phyloP scores from a whole-genome alignment of 2,797 vertebrate species.

The Melanotaenia parkinsoni region DNA sequence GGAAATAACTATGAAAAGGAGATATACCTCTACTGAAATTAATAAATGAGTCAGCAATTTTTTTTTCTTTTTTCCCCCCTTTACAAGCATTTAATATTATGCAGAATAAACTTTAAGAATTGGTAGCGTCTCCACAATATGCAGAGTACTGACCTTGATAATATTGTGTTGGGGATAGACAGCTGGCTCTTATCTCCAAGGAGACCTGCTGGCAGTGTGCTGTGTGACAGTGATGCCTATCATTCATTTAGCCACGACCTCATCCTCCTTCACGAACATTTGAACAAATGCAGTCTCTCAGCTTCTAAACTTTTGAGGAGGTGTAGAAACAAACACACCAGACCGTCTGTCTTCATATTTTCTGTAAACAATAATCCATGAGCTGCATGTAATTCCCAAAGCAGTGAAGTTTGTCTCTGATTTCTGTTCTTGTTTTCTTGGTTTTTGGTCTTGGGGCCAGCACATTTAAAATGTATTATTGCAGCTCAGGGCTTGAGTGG shows the following conservation, averaged over 20 bases:
- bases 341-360: conserved; percentile 5
- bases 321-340: conserved; percentile 6
- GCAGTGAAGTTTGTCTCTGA: background rate
- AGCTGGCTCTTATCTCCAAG: conserved; percentile 71
- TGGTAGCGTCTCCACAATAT: conserved; percentile 27
- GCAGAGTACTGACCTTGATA: conserved; percentile 68
- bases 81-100: background rate
- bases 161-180: conserved; percentile 56
- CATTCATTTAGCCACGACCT: conserved; percentile 70
- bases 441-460: background rate
- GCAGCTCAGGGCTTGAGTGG: background rate
- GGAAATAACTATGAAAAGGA: conserved; percentile 5
- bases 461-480: conserved; percentile 16
- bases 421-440: background rate
- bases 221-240: conserved; percentile 69
- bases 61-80: background rate
- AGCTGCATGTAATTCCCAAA: background rate
- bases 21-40: background rate
- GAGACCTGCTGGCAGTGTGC: conserved; percentile 70
- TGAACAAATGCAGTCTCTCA: conserved; percentile 26
- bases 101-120: conserved; percentile 23
- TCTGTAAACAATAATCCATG: background rate
- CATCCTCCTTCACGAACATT: conserved; percentile 54
- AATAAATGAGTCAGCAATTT: background rate
- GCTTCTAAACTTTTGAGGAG: background rate